phyloP scores from a whole-genome alignment of 1,140 invertebrate genomes.

The Diabrotica undecimpunctata region DNA sequence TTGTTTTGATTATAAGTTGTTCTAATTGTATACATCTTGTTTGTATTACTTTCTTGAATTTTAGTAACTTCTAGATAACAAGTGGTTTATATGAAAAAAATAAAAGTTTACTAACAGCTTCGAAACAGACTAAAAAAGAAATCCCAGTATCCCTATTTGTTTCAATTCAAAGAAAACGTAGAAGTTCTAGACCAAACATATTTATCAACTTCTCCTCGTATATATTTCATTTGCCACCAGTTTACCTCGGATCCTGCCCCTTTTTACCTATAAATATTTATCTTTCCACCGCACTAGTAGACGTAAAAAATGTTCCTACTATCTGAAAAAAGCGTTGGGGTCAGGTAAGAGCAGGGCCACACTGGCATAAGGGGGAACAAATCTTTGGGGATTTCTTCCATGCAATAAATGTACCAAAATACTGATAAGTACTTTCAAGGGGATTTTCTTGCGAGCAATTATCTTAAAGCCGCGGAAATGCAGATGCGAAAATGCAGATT shows the following conservation, averaged over 20 bases:
- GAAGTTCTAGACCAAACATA: background rate
- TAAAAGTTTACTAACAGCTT: too few species aligned
- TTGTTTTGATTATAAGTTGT: too few species aligned
- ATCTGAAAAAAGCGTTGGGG: slow-evolving; percentile 5
- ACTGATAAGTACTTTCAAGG: too few species aligned
- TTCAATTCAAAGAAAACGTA: background rate
- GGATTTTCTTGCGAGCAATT: too few species aligned
- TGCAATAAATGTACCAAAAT: too few species aligned
- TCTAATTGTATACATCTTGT: too few species aligned
- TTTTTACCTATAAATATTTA: slow-evolving; percentile 15
- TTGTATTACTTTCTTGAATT: too few species aligned
- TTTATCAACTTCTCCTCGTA: background rate
- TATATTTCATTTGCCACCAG: slow-evolving; percentile 9
- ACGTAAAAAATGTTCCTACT: slow-evolving; percentile 12
- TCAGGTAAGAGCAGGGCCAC: slow-evolving; percentile 8
- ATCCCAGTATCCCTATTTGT: background rate
- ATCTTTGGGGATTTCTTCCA: background rate
- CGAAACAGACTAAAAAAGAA: too few species aligned
- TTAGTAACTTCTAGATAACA: too few species aligned
- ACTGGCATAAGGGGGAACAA: background rate
- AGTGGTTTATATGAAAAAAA: too few species aligned
- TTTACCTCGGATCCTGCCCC: slow-evolving; percentile 6
- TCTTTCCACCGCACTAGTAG: slow-evolving; percentile 7
- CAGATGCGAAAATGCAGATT: too few species aligned
- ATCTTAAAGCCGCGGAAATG: too few species aligned